Base-by-base conservation (phyloP, 2,888 invertebrate species). In the Autographa gamma region DNA sequence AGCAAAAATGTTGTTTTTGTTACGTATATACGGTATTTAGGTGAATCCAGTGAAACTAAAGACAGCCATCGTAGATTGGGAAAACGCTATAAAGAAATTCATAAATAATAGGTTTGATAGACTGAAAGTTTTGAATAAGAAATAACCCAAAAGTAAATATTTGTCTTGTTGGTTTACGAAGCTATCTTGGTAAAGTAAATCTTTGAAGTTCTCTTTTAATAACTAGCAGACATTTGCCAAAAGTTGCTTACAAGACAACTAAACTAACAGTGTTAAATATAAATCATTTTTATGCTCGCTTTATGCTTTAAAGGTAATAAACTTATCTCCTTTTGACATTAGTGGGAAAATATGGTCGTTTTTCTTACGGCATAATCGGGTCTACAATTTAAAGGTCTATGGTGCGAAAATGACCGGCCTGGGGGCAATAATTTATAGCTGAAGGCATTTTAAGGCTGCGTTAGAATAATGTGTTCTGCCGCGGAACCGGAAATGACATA, bases 351-450 rank as follows among this genome's bases (percentile, higher is more conserved):
- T 60, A 58, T 41, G 48, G 54, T 63, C 64, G 31, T 64, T 62
- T 75, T 19, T 13, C 56, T 52, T 38, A 38, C 41, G 19, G 58
- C 25, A 54, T 79, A 65, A 75, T 79, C 64, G 64, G 75, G 71
- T 71, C 41, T 75, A 54, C 76, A 67, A 77, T 75, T 65, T 71
- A 63, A 71, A 71, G 65, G 76, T 71, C 63, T 62, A 34, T 63
- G 76, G 60, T 54, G 65, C 65, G 76, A 59, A 76, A 63, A 63
- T 63, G 65, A 63, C 58, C 60, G 38, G 43, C 71, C 77, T 38
- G 80, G 77, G 76, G 63, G 71, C 63, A 7, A 76, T 80, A 80
- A 80, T 71, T 80, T 80, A 77, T 63, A 60, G 60, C 16, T 61
- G 38, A 58, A 71, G 77, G 72, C 77, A 48, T 80, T 80, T 77